A percentile compares a stretch with the other conserved stretches of the same genome.
These are phyloP conservation scores for Artibeus jamaicensis DNA, from an alignment of 2,797 vertebrate species.

Conservation along the genomic window DNA sequence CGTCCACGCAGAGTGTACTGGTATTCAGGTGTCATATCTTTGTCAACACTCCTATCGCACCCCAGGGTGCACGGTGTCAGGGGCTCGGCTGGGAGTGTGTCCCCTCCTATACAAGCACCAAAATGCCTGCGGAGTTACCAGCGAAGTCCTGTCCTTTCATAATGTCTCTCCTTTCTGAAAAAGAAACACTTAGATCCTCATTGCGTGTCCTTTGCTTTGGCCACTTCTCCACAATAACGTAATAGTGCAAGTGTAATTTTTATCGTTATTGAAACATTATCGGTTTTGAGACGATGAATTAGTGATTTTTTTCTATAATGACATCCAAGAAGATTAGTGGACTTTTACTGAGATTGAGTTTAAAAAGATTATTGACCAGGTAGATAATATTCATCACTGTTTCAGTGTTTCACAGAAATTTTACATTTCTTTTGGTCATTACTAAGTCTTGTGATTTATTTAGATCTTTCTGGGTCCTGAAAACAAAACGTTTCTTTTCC, in stretches of 20 bases:
- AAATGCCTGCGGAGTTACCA: not conserved
- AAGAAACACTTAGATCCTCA: not conserved
- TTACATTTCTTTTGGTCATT: not conserved
- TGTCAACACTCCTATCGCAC: not conserved
- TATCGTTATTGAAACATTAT: not conserved
- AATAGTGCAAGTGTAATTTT: not conserved
- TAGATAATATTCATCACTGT: not conserved
- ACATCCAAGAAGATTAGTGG: not conserved
- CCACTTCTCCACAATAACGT: not conserved
- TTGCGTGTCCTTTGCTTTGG: not conserved
- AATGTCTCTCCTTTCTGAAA: not conserved
- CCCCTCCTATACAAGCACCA: not conserved
- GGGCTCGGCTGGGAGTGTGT: not conserved
- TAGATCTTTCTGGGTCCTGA: not conserved
- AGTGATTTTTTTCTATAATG: not conserved
- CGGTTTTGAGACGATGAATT: not conserved
- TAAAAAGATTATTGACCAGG: not conserved
- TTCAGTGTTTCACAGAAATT: not conserved
- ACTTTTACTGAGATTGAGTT: conserved; percentile 9
- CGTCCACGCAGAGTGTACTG: not conserved
- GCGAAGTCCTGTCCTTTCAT: not conserved
- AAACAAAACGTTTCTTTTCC: not conserved
- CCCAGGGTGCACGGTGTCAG: not conserved
- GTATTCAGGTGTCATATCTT: not conserved
- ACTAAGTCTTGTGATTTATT: not conserved